A percentile compares a stretch with the other conserved stretches of the same genome.
These are phyloP conservation scores for Amphiura filiformis DNA, from an alignment of 35 echinoderm and acorn worm species.

Conservation along the genomic window DNA sequence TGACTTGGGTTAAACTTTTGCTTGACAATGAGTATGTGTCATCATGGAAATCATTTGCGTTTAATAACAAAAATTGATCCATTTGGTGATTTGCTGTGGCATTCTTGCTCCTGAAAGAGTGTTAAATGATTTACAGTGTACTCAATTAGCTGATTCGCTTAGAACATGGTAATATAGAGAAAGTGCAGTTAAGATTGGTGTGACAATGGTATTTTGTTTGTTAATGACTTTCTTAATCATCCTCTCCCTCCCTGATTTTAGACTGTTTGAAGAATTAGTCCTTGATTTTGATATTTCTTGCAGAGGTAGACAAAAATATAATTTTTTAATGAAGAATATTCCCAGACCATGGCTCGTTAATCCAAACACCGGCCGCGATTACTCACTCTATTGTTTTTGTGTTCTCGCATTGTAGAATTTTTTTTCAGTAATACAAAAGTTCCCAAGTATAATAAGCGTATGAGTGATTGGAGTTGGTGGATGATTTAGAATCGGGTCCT, in stretches of 20 bases:
- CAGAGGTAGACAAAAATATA: background rate
- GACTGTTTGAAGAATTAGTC: too few species aligned
- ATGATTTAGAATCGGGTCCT: too few species aligned
- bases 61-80: background rate
- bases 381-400: background rate
- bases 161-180: background rate
- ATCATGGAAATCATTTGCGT: background rate
- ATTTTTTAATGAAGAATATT: background rate
- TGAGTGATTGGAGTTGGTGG: too few species aligned
- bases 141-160: too few species aligned
- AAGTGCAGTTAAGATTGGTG: background rate
- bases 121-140: background rate
- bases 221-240: background rate
- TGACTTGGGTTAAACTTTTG: too few species aligned
- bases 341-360: background rate
- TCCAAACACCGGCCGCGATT: background rate
- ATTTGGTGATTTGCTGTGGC: background rate
- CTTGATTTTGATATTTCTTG: background rate
- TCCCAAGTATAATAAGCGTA: too few species aligned
- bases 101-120: background rate
- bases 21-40: background rate
- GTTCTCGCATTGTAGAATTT: background rate
- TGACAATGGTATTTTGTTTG: too few species aligned
- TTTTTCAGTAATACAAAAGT: background rate
- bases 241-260: background rate